phyloP scores from a whole-genome alignment of 2,888 invertebrate species.

The Euzophera pinguis region DNA sequence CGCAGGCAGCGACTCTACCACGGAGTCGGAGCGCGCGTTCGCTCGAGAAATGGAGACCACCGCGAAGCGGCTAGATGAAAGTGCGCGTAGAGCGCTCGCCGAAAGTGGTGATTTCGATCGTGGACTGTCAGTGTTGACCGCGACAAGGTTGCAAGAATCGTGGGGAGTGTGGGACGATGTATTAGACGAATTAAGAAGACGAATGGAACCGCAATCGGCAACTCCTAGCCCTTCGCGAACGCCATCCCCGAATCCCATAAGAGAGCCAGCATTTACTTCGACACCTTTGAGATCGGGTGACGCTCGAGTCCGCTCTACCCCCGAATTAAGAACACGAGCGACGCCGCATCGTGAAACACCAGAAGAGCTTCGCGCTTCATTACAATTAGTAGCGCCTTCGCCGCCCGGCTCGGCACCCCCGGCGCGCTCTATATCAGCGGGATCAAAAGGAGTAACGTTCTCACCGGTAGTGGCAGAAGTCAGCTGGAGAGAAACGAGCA shows the following conservation, averaged over 20 bases:
- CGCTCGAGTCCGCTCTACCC: slow-evolving; percentile 77
- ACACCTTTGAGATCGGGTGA: slow-evolving; percentile 78
- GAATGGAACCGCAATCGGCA: slow-evolving; percentile 60
- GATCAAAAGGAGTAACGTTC: slow-evolving; percentile 86
- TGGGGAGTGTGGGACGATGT: slow-evolving; percentile 77
- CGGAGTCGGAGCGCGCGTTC: slow-evolving; percentile 69
- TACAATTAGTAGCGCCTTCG: slow-evolving; percentile 77
- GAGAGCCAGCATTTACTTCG: slow-evolving; percentile 76
- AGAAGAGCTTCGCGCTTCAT: slow-evolving; percentile 74
- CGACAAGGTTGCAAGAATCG: slow-evolving; percentile 65
- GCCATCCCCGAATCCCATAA: slow-evolving; percentile 60
- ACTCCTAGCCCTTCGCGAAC: slow-evolving; percentile 64
- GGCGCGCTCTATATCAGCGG: slow-evolving; percentile 66
- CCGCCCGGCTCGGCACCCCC: slow-evolving; percentile 47
- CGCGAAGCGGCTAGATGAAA: slow-evolving; percentile 64
- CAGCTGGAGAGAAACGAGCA: slow-evolving; percentile 85
- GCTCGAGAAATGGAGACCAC: slow-evolving; percentile 71
- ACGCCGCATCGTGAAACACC: slow-evolving; percentile 66
- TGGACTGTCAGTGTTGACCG: slow-evolving; percentile 78
- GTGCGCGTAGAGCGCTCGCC: slow-evolving; percentile 62
- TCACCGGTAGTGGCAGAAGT: slow-evolving; percentile 90
- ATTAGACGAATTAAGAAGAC: slow-evolving; percentile 65
- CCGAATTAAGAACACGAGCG: slow-evolving; percentile 76
- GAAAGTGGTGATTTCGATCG: slow-evolving; percentile 78
- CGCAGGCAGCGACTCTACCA: slow-evolving; percentile 70